Conservation (phyloP, 2,888 invertebrate genomes). For the Adineta ricciae region DNA sequence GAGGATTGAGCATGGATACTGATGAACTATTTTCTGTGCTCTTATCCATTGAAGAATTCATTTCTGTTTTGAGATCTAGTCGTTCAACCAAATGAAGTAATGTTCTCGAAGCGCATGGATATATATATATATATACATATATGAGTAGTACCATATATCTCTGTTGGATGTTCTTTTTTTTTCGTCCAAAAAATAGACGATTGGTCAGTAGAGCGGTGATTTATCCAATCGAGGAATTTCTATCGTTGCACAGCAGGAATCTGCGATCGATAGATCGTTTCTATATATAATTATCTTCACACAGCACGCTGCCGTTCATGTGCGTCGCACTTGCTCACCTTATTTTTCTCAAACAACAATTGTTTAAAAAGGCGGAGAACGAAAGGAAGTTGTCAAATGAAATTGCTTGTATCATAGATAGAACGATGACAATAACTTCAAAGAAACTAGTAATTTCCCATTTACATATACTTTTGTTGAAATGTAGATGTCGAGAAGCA, state of each 20-base stretch:
- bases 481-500: background rate
- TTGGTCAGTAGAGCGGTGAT: background rate
- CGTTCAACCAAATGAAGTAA: background rate
- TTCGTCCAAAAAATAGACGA: background rate
- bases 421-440: background rate
- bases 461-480: background rate
- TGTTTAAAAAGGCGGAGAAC: background rate
- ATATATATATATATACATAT: no score
- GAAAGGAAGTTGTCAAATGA: background rate
- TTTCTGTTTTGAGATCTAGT: background rate
- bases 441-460: slow-evolving; percentile 12
- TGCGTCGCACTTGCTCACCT: slow-evolving; percentile 15
- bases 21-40: background rate
- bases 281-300: background rate
- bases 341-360: background rate
- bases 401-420: background rate
- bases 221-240: background rate
- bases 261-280: background rate
- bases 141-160: background rate
- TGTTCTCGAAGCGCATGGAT: background rate
- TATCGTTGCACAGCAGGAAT: background rate
- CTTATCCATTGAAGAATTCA: background rate
- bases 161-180: no score
- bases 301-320: background rate
- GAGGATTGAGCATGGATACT: background rate